Evolutionary conservation across 2,888 invertebrate genomes (phyloP), one percentile per base, ranked within the genome.

Genomic region (Invenusta paracnida): DNA sequence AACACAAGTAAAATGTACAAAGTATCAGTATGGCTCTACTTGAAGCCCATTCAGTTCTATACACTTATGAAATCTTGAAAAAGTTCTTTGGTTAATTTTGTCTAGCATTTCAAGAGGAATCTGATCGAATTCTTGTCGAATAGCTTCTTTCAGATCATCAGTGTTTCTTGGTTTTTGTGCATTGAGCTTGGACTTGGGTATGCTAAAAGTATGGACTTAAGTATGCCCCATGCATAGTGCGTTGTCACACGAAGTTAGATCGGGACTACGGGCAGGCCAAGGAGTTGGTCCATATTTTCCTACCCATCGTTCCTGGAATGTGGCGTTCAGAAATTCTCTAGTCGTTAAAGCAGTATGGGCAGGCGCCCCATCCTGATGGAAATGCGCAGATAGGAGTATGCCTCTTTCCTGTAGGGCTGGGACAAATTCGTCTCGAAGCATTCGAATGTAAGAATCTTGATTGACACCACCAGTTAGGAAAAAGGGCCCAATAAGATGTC

Each of bases 1-100:
- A 73, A 23, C 5, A 73, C 73, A 73, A 23, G 73, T 73, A 73
- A 73, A 73, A 73, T 73, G 73, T 73, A 73, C 73, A 73, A 73
- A 73, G 73, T 73, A 73, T 73, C 73, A 73, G 73, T 73, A 73
- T 73, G 73, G 73, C 73, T 73, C 73, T 73, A 73, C 73, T 23
- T 73, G 73, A 73, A 73, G 73, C 73, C 73, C 73, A 73, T 73
- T 73, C 73, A 73, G 73, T 73, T 73, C 27, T 73, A 73, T 73
- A 73, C 27, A 73, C 73, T 23, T 25, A 23, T 73, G 73, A 73
- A 73, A 73, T 73, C 73, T 73, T 73, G 73, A 73, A 73, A 73
- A 73, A 73, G 73, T 13, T 73, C 11, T 73, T 73, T 73, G 17
- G 73, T 73, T 73, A 73, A 73, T 73, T 73, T 73, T 73, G 73